A percentile compares a stretch with the other conserved stretches of the same genome.
phyloP scores from a whole-genome alignment of 2,113 vertebrate species.

The Lanius ludovicianus region DNA sequence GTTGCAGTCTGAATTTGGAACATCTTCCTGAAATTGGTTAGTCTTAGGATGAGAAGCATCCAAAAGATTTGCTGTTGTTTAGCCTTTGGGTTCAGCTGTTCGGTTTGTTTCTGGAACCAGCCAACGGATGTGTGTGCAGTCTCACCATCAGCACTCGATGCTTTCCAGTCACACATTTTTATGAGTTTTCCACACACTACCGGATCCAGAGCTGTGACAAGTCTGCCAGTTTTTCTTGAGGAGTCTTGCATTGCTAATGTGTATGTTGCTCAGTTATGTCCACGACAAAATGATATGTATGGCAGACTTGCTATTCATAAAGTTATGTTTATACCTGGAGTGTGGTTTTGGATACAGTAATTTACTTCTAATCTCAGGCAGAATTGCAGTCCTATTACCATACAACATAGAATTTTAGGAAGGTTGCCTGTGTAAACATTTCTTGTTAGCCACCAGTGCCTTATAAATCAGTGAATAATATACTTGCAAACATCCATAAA shows the following conservation, averaged over 20 bases:
- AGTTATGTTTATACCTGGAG: background rate
- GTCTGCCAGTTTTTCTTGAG: background rate
- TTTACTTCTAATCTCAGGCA: background rate
- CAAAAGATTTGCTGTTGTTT: constrained; percentile 16
- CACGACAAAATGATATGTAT: background rate
- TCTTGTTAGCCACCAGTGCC: background rate
- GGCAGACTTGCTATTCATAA: background rate
- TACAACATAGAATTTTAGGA: background rate
- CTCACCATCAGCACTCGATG: background rate
- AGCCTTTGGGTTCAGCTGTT: background rate
- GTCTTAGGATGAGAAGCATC: background rate
- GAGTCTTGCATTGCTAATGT: background rate
- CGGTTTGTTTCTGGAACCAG: background rate
- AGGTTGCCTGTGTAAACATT: background rate
- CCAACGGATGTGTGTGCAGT: background rate
- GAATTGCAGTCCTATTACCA: background rate
- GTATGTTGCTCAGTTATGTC: background rate
- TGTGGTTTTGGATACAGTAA: background rate
- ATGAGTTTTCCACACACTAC: background rate
- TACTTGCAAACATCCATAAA: background rate
- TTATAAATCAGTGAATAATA: background rate
- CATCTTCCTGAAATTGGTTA: background rate
- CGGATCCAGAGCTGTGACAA: background rate
- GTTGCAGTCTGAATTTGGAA: background rate
- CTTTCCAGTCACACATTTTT: background rate